Percentiles rank a stretch among this genome's conserved stretches.
These are phyloP conservation scores for Euwallacea similis DNA, from an alignment of 1,140 invertebrate genomes.

Conservation along the genomic window DNA sequence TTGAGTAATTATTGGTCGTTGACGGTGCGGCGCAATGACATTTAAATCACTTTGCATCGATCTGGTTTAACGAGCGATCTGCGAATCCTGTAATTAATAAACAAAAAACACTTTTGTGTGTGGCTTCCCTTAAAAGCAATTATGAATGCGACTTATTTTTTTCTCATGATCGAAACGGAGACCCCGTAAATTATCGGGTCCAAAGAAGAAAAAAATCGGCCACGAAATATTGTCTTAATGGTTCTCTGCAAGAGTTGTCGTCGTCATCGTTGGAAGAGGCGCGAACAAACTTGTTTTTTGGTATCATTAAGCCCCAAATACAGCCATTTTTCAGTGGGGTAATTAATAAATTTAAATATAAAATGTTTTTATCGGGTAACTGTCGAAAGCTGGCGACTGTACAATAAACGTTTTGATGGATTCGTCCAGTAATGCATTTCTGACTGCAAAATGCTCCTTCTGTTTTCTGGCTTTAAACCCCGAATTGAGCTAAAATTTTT, in stretches of 20 bases:
- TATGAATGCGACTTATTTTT: constrained; percentile 32
- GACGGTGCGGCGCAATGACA: no score
- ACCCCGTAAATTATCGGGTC: constrained; percentile 26
- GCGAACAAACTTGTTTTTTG: constrained; percentile 47
- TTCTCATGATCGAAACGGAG: constrained; percentile 19
- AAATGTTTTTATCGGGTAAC: constrained; percentile 46
- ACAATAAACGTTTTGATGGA: no score
- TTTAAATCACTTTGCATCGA: not conserved
- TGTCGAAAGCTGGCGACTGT: constrained; percentile 24
- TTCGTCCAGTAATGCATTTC: no score
- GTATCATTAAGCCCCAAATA: constrained; percentile 45
- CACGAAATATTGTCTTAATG: constrained; percentile 38
- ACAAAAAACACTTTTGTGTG: constrained; percentile 26
- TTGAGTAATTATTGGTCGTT: no score
- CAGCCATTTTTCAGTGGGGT: constrained; percentile 46
- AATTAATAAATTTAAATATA: constrained; percentile 48
- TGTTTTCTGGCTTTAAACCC: no score
- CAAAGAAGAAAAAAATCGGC: constrained; percentile 29
- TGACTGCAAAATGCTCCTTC: no score
- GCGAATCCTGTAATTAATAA: constrained; percentile 16
- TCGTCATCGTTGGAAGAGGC: constrained; percentile 40
- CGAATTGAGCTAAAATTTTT: no score
- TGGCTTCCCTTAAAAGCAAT: constrained; percentile 23
- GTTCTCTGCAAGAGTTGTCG: constrained; percentile 35
- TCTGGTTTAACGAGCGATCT: constrained; percentile 9